Evolutionary conservation across 2,888 invertebrate genomes (phyloP).

Genomic region (Parnassius apollo): DNA sequence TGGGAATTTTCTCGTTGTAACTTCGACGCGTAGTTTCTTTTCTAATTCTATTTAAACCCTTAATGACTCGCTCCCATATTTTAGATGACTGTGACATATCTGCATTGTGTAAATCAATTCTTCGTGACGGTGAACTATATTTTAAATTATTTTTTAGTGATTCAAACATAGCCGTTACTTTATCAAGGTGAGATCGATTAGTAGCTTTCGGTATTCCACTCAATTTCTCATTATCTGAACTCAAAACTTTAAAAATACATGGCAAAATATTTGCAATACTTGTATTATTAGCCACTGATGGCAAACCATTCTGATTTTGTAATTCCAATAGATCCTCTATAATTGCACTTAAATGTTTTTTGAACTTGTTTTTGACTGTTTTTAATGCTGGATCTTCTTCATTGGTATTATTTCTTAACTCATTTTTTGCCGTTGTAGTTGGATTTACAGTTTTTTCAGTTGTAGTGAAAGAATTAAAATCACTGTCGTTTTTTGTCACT

Average conservation of each 20-base stretch:
- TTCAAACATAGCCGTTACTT: conserved; percentile 50
- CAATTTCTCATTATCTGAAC: conserved; percentile 33
- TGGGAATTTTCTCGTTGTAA: conserved; percentile 33
- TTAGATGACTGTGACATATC: conserved; percentile 55
- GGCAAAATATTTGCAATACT: conserved; percentile 58
- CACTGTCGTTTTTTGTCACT: conserved; percentile 14
- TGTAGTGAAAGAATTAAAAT: conserved; percentile 3
- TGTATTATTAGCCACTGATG: conserved; percentile 39
- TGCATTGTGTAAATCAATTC: conserved; percentile 36
- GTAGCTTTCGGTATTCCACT: conserved; percentile 24
- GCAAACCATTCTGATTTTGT: conserved; percentile 48
- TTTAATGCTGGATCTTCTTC: conserved; percentile 33
- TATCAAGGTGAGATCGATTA: conserved; percentile 34
- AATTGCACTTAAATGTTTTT: conserved; percentile 61
- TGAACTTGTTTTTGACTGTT: conserved; percentile 57
- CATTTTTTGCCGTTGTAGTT: background rate
- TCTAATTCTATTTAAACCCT: conserved; percentile 44
- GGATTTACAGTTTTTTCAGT: background rate
- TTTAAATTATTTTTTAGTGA: conserved; percentile 50
- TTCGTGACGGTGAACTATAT: conserved; percentile 38
- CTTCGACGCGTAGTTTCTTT: conserved; percentile 45
- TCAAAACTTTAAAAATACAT: conserved; percentile 62
- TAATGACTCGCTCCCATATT: conserved; percentile 62
- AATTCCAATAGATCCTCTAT: conserved; percentile 62
- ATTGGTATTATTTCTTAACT: background rate